Evolutionary conservation across 2,888 invertebrate species (phyloP).

Genomic region (Trachelus stipa): DNA sequence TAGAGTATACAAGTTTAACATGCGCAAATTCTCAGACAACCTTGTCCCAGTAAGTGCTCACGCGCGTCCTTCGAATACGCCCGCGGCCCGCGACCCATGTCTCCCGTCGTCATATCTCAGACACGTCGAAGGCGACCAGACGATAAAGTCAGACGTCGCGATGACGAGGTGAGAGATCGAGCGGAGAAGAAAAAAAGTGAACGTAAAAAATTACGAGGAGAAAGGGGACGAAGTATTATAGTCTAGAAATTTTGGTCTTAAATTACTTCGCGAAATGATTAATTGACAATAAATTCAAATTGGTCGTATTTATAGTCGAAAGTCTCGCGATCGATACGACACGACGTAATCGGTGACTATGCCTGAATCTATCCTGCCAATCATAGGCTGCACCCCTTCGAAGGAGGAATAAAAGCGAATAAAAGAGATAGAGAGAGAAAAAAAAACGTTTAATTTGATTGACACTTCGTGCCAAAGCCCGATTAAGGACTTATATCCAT

Average conservation of each 20-base stretch:
- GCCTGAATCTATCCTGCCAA: not conserved
- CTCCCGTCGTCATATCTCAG: not conserved
- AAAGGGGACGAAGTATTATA: not conserved
- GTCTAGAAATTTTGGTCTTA: not conserved
- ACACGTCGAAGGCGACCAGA: not conserved
- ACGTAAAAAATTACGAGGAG: not conserved
- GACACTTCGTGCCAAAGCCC: not conserved
- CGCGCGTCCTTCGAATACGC: slow-evolving; percentile 19
- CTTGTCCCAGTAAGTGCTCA: slow-evolving; percentile 19
- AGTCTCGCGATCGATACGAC: not conserved
- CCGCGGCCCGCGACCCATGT: slow-evolving; percentile 11
- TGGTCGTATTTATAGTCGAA: not conserved
- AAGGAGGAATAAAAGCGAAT: not conserved
- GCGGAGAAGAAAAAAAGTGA: not conserved
- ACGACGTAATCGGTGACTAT: not conserved
- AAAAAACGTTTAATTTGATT: slow-evolving; percentile 2
- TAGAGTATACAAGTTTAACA: not conserved
- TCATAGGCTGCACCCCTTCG: not conserved
- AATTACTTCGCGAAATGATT: not conserved
- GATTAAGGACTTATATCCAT: not conserved
- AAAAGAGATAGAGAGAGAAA: not conserved
- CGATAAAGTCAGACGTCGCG: not conserved
- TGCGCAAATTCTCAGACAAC: slow-evolving; percentile 20
- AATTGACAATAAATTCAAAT: not conserved
- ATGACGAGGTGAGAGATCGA: not conserved